Evolutionary conservation across 2,888 invertebrate species (phyloP), one percentile per base, ranked within the genome.

Genomic region (Leptopilina myrica): DNA sequence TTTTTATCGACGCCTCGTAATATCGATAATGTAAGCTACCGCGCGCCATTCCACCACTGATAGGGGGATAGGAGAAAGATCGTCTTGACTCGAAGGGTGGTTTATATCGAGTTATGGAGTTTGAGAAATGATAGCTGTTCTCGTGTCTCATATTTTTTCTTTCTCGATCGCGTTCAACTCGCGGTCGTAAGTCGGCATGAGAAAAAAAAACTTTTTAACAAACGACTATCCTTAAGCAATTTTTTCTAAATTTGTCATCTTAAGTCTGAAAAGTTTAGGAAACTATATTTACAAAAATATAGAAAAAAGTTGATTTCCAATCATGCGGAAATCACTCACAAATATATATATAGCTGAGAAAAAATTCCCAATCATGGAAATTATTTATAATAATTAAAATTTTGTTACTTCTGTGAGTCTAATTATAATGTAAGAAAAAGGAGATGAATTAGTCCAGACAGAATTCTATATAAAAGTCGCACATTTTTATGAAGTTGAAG

Each of bases 1-100:
- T 90, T 62, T 91, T 91, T 91, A 91, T 91, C 90, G 91, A 88
- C 89, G 89, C 88, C 89, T 90, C 90, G 91, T 91, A 91, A 91
- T 91, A 91, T 91, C 90, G 91, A 91, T 91, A 91, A 91, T 91
- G 91, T 89, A 89, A 88, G 88, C 86, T 66, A 64, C 76, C 14
- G 14, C 77, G 65, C 76, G 65, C 76, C 77, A 59, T 83, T 79
- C 87, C 65, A 85, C 84, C 84, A 86, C 85, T 85, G 80, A 83
- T 15, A 65, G 67, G 69, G 78, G 64, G 78, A 11, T 73, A 53
- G 56, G 73, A 73, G 56, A 73, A 26, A 73, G 73, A 73, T 73
- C 76, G 76, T 77, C 53, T 78, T 82, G 73, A 79, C 78, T 64
- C 78, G 79, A 82, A 81, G 85, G 86, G 86, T 87, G 88, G 86